Evolutionary conservation across 2,888 invertebrate genomes (phyloP).

Genomic region (Phengaris alcon): DNA sequence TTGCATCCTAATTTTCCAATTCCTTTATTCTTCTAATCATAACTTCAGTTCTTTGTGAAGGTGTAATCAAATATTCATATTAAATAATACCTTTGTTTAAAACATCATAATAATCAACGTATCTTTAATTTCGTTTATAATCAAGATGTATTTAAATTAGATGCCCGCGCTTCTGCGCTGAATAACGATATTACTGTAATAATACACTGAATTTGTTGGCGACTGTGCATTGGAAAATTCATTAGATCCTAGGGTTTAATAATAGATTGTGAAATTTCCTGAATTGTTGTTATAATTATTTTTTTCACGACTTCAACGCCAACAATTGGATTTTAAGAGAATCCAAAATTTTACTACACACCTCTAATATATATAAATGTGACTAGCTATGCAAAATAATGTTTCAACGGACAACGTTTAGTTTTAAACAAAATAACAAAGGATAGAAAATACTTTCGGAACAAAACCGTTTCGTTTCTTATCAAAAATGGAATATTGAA

Average conservation of each 20-base stretch:
- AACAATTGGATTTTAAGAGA: not conserved
- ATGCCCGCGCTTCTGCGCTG: not conserved
- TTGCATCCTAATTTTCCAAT: conserved; percentile 15
- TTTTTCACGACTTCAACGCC: too few relatives aligned
- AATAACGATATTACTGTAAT: not conserved
- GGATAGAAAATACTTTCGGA: not conserved
- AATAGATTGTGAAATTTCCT: too few relatives aligned
- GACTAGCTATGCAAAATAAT: not conserved
- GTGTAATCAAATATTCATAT: conserved; percentile 22
- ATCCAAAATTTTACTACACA: not conserved
- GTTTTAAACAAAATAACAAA: not conserved
- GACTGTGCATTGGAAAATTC: too few relatives aligned
- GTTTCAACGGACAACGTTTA: not conserved
- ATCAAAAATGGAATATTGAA: conserved; percentile 21
- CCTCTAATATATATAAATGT: not conserved
- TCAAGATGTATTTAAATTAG: not conserved
- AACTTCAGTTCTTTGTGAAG: conserved; percentile 20
- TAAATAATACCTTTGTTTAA: conserved; percentile 16
- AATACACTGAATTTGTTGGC: not conserved
- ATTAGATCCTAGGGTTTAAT: too few relatives aligned
- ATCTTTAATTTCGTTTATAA: conserved; percentile 1
- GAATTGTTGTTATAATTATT: too few relatives aligned
- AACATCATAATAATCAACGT: conserved; percentile 5
- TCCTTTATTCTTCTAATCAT: conserved; percentile 24
- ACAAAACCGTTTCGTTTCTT: conserved; percentile 3